Evolutionary conservation across 2,113 vertebrate genomes (phyloP).

Genomic region (Ursus arctos): DNA sequence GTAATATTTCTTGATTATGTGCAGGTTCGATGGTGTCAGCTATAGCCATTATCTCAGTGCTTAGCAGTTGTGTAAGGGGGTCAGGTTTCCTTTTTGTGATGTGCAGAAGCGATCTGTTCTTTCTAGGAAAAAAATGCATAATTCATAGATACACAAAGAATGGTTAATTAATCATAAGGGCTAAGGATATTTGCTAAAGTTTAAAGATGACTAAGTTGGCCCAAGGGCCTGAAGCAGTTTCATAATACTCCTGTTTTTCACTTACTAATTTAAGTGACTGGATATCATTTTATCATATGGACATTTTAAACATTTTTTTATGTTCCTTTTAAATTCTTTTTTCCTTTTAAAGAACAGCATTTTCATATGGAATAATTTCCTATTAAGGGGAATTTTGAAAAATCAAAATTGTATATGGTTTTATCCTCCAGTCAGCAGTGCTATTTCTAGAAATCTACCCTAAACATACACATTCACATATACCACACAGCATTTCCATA

Average conservation of each 20-base stretch:
- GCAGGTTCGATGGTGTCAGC: neutral
- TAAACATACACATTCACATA: neutral
- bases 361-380: neutral
- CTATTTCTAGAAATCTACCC: neutral
- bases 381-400: neutral
- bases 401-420: neutral
- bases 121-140: neutral
- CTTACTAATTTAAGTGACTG: neutral
- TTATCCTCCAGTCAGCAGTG: neutral
- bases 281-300: neutral
- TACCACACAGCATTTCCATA: neutral
- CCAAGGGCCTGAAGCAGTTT: neutral
- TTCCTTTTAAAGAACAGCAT: neutral
- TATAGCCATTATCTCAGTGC: neutral
- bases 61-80: neutral
- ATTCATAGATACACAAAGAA: neutral
- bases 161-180: neutral
- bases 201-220: neutral
- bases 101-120: neutral
- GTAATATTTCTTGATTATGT: neutral
- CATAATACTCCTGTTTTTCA: neutral
- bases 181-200: neutral
- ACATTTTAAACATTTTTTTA: neutral
- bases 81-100: neutral
- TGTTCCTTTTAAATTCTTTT: neutral